Evolutionary conservation across 2,888 invertebrate genomes (phyloP).

Genomic region (Atrina japonica): DNA sequence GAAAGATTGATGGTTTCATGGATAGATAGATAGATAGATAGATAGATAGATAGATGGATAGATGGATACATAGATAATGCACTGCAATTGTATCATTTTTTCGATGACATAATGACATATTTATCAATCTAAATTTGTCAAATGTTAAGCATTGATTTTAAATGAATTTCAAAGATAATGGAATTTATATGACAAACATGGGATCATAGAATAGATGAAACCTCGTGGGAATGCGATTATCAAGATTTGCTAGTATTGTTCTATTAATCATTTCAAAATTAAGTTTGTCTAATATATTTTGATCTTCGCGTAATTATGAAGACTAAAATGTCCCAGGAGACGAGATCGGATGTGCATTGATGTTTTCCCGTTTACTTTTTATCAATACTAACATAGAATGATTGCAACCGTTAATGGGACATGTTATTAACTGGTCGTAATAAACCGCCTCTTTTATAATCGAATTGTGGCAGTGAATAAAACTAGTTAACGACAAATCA

Average conservation of each 20-base stretch:
- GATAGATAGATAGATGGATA: too few relatives aligned
- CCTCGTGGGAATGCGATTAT: background rate
- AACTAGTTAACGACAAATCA: slow-evolving; percentile 29
- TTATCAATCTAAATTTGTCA: too few relatives aligned
- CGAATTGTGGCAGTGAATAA: slow-evolving; percentile 35
- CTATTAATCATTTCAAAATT: slow-evolving; percentile 26
- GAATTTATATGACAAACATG: too few relatives aligned
- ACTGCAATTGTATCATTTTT: too few relatives aligned
- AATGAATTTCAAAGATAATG: too few relatives aligned
- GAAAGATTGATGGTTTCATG: too few relatives aligned
- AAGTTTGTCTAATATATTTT: slow-evolving; percentile 33
- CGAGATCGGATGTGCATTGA: slow-evolving; percentile 2
- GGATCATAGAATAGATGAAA: background rate
- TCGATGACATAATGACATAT: too few relatives aligned
- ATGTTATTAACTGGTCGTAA: slow-evolving; percentile 45
- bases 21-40: too few relatives aligned
- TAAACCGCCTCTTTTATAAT: slow-evolving; percentile 41
- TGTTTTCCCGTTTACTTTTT: slow-evolving; percentile 32
- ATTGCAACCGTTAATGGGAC: slow-evolving; percentile 30
- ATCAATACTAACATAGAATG: slow-evolving; percentile 18
- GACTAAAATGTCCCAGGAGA: slow-evolving; percentile 15
- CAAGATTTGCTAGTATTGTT: slow-evolving; percentile 21
- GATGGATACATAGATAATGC: too few relatives aligned
- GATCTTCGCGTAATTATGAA: slow-evolving; percentile 2
- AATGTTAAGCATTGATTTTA: too few relatives aligned